A percentile compares a stretch with the other conserved stretches of the same genome.
Conservation (phyloP, 2,113 vertebrate genomes). For the Lanius ludovicianus region DNA sequence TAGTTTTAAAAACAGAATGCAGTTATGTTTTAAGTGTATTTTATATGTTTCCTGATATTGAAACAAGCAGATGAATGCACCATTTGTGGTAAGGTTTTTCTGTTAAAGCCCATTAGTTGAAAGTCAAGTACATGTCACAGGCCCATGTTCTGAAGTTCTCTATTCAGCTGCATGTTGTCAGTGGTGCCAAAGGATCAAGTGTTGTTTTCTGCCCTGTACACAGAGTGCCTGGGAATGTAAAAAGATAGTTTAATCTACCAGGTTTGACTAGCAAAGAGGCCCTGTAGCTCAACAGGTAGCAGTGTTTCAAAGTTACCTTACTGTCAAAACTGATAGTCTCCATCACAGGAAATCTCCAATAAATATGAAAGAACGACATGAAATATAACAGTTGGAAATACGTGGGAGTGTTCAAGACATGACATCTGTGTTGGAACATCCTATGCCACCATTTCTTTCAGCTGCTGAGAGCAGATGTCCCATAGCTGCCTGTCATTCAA, state of each 20-base stretch:
- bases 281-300: neutral
- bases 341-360: neutral
- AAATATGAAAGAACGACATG: neutral
- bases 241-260: neutral
- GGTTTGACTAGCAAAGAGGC: neutral
- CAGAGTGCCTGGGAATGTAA: neutral
- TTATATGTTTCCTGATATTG: neutral
- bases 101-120: neutral
- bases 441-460: neutral
- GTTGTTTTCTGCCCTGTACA: neutral
- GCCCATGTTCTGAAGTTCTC: neutral
- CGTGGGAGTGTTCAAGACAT: neutral
- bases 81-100: neutral
- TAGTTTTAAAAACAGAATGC: neutral
- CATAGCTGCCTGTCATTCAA: neutral
- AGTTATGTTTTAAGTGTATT: neutral
- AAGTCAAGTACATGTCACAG: neutral
- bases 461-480: neutral
- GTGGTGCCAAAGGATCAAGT: neutral
- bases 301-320: neutral
- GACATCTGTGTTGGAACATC: neutral
- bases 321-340: neutral
- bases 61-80: neutral
- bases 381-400: neutral
- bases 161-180: neutral